A percentile compares a stretch with the other conserved stretches of the same genome.
These are phyloP conservation scores for Eubasilissa regina DNA, from an alignment of 1,140 invertebrate species.

Conservation along the genomic window DNA sequence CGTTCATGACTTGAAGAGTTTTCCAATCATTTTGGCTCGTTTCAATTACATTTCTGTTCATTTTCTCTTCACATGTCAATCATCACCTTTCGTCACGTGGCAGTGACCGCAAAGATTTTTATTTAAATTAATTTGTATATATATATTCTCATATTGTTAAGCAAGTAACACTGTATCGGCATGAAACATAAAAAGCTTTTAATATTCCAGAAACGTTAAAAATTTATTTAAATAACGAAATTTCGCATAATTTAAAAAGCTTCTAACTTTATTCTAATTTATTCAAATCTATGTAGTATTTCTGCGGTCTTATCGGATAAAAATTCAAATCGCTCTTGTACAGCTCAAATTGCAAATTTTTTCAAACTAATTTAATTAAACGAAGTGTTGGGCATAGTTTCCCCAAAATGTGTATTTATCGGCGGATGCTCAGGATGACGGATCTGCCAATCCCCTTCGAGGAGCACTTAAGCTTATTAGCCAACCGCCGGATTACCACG, in stretches of 20 bases:
- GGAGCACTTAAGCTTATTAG: constrained; percentile 40
- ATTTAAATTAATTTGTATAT: not conserved
- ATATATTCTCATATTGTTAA: not conserved
- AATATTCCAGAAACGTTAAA: no score
- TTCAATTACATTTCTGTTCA: no score
- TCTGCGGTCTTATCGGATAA: not conserved
- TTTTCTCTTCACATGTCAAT: no score
- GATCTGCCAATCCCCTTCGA: not conserved
- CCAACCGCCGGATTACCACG: constrained; percentile 31
- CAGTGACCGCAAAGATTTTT: no score
- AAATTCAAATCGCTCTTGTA: constrained; percentile 1
- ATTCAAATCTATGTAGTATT: not conserved
- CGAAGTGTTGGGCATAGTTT: constrained; percentile 20
- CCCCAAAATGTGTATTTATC: constrained; percentile 24
- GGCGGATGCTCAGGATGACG: constrained; percentile 32
- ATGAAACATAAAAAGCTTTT: no score
- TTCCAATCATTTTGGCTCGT: no score
- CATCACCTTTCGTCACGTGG: no score
- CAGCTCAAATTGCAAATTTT: not conserved
- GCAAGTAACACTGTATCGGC: no score
- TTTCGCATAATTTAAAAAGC: no score
- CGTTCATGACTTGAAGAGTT: no score
- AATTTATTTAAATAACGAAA: no score
- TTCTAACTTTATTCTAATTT: no score
- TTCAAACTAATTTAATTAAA: constrained; percentile 40